phyloP scores from a whole-genome alignment of 2,797 vertebrate species.

The Furcifer pardalis region DNA sequence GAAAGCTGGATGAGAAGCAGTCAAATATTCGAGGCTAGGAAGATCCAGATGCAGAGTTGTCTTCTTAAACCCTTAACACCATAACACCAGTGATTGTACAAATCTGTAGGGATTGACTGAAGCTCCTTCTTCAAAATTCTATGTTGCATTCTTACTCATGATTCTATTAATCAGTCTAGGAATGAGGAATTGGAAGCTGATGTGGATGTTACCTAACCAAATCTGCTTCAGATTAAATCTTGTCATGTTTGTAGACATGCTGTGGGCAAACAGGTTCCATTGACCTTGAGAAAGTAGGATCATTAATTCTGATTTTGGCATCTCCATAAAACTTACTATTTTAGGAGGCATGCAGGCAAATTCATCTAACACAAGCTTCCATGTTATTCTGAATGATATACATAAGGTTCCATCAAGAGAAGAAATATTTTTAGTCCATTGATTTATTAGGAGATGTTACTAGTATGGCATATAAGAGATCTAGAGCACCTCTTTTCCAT shows the following conservation, averaged over 20 bases:
- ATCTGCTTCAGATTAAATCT: conserved; percentile 1
- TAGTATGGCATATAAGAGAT: neutral
- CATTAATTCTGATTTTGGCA: conserved; percentile 27
- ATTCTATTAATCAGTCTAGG: neutral
- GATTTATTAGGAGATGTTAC: conserved; percentile 25
- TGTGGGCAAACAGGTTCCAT: conserved; percentile 6
- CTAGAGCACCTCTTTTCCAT: neutral
- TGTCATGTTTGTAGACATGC: neutral
- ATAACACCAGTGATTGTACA: neutral
- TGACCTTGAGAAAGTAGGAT: conserved; percentile 25
- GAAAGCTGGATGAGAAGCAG: neutral
- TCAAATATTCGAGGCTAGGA: neutral
- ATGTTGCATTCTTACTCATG: neutral
- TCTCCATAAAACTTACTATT: conserved; percentile 29
- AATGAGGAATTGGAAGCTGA: neutral
- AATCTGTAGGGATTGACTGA: neutral
- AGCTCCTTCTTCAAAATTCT: neutral
- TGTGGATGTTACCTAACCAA: neutral
- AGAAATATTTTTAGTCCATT: conserved; percentile 18
- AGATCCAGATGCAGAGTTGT: neutral
- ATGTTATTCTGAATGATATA: conserved; percentile 24
- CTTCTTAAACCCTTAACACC: neutral
- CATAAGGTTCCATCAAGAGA: conserved; percentile 23
- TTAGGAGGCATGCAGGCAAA: conserved; percentile 5
- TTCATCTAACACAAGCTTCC: conserved; percentile 18